phyloP scores from a whole-genome alignment of 2,888 invertebrate genomes.

The Dromius quadrimaculatus region DNA sequence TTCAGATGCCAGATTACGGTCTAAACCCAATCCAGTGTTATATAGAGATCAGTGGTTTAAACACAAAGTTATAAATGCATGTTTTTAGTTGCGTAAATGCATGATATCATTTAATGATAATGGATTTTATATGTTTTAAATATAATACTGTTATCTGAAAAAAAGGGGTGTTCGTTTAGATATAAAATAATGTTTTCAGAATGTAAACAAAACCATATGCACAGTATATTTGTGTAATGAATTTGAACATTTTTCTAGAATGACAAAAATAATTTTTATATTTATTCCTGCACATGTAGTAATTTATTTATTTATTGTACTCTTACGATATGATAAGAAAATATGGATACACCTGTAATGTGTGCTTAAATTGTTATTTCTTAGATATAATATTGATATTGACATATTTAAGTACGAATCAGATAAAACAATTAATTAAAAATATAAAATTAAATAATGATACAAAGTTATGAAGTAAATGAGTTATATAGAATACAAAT shows the following conservation, averaged over 20 bases:
- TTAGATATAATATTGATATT: neutral
- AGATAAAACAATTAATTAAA: too few relatives aligned
- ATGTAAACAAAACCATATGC: constrained; percentile 47
- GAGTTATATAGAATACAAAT: too few relatives aligned
- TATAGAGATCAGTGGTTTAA: too few relatives aligned
- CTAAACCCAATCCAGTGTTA: too few relatives aligned
- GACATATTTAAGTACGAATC: too few relatives aligned
- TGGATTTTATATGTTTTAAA: constrained; percentile 50
- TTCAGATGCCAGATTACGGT: too few relatives aligned
- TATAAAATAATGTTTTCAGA: constrained; percentile 41
- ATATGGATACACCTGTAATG: constrained; percentile 20
- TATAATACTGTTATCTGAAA: constrained; percentile 42
- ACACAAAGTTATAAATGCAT: constrained; percentile 10
- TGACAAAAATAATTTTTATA: neutral
- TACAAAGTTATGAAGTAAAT: too few relatives aligned
- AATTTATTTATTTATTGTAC: constrained; percentile 1
- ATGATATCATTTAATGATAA: constrained; percentile 46
- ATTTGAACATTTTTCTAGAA: constrained; percentile 7
- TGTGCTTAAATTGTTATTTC: neutral
- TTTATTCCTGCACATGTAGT: neutral
- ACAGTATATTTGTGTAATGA: neutral
- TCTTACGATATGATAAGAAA: constrained; percentile 14
- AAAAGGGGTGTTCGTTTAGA: constrained; percentile 34
- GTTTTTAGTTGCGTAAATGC: constrained; percentile 16
- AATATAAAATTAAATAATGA: too few relatives aligned